Percentiles rank a stretch among this genome's conserved stretches.
Evolutionary conservation across 2,888 invertebrate species (phyloP).

Genomic region (Stenurella melanura): DNA sequence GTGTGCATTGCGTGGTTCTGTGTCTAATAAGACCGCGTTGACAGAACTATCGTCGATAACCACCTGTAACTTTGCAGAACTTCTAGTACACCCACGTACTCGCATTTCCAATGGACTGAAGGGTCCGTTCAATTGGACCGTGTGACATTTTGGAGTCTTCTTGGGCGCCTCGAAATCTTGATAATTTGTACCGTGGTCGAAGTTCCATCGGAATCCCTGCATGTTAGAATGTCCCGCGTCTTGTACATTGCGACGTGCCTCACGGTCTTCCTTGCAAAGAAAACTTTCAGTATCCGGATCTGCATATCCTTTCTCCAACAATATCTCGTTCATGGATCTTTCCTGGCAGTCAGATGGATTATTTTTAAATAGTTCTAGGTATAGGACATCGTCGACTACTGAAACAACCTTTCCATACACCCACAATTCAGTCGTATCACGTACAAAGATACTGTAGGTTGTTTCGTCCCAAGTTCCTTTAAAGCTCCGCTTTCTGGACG

Average conservation of each 20-base stretch:
- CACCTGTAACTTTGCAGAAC: constrained; percentile 77
- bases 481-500: constrained; percentile 78
- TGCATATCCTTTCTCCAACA: constrained; percentile 80
- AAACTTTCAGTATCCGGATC: constrained; percentile 84
- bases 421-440: constrained; percentile 58
- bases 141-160: constrained; percentile 39
- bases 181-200: constrained; percentile 61
- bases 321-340: constrained; percentile 75
- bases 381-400: constrained; percentile 84
- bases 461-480: constrained; percentile 79
- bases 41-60: constrained; percentile 86
- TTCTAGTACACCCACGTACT: constrained; percentile 79
- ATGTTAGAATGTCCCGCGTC: constrained; percentile 58
- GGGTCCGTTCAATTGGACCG: constrained; percentile 82
- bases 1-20: constrained; percentile 83
- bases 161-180: constrained; percentile 70
- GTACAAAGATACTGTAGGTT: constrained; percentile 74
- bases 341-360: constrained; percentile 35
- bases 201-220: constrained; percentile 50
- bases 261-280: constrained; percentile 76
- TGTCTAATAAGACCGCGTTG: constrained; percentile 89
- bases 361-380: constrained; percentile 77
- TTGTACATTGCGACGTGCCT: constrained; percentile 54
- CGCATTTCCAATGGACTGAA: constrained; percentile 86
- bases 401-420: constrained; percentile 81